Percentiles rank a stretch among this genome's conserved stretches.
phyloP scores from a whole-genome alignment of 1,140 invertebrate genomes.

The Arctopsyche grandis region DNA sequence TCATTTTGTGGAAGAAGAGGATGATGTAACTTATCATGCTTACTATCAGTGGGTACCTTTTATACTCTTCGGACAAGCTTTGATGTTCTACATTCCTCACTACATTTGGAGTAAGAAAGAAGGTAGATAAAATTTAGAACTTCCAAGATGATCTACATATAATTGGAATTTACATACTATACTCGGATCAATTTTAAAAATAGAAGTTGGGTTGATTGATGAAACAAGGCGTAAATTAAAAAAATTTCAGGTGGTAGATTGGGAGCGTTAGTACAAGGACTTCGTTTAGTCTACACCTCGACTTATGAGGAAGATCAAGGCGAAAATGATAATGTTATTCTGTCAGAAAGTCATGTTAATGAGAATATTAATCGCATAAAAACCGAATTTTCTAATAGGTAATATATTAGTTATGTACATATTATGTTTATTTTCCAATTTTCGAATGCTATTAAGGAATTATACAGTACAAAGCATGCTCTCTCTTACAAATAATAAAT shows the following conservation, averaged over 20 bases:
- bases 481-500: too few relatives aligned
- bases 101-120: slow-evolving; percentile 80
- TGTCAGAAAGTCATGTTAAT: neutral
- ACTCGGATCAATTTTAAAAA: too few relatives aligned
- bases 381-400: slow-evolving; percentile 4
- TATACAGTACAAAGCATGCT: too few relatives aligned
- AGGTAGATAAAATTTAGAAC: slow-evolving; percentile 63
- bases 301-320: slow-evolving; percentile 68
- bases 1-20: slow-evolving; percentile 62
- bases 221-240: neutral
- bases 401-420: neutral
- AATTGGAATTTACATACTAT: too few relatives aligned
- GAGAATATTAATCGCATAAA: neutral
- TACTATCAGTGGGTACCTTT: slow-evolving; percentile 95
- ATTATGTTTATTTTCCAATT: too few relatives aligned
- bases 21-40: slow-evolving; percentile 72
- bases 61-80: slow-evolving; percentile 79
- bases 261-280: slow-evolving; percentile 72
- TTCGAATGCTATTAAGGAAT: too few relatives aligned
- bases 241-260: slow-evolving; percentile 67
- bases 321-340: slow-evolving; percentile 53
- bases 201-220: too few relatives aligned
- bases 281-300: slow-evolving; percentile 73
- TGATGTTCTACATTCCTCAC: slow-evolving; percentile 82
- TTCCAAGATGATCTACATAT: neutral